phyloP scores from a whole-genome alignment of 2,113 vertebrate species.

The Trachemys scripta region DNA sequence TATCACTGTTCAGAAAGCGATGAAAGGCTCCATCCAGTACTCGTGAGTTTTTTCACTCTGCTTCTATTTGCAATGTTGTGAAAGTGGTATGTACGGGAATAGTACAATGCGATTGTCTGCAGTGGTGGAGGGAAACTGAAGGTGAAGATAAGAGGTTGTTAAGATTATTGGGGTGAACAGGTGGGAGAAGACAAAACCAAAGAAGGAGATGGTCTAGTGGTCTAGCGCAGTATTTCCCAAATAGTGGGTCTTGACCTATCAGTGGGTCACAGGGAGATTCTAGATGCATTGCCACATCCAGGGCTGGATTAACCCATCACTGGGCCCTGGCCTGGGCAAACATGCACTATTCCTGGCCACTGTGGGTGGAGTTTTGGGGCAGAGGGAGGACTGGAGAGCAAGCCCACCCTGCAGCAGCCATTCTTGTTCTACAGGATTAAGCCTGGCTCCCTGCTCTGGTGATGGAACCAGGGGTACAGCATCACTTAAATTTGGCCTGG shows the following conservation, averaged over 20 bases:
- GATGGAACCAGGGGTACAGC: background rate
- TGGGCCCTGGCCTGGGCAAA: background rate
- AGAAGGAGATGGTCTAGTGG: background rate
- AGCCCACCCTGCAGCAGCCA: background rate
- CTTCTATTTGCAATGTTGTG: constrained; percentile 12
- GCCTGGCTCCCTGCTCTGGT: background rate
- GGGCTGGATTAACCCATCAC: background rate
- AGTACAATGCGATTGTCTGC: background rate
- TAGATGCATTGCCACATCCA: background rate
- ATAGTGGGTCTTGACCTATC: background rate
- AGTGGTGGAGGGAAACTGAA: background rate
- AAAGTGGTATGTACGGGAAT: background rate
- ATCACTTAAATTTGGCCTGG: background rate
- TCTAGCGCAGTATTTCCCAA: background rate
- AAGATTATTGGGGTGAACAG: background rate
- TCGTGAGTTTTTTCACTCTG: constrained; percentile 11
- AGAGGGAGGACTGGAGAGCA: background rate
- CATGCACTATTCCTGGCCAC: background rate
- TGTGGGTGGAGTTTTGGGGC: background rate
- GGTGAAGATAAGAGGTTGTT: background rate
- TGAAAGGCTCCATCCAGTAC: constrained; percentile 14
- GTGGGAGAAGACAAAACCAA: background rate
- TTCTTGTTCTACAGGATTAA: background rate
- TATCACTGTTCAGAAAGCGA: constrained; percentile 45
- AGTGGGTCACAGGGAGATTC: background rate